phyloP scores from a whole-genome alignment of 2,888 invertebrate species.

The Oeneis ivallda region DNA sequence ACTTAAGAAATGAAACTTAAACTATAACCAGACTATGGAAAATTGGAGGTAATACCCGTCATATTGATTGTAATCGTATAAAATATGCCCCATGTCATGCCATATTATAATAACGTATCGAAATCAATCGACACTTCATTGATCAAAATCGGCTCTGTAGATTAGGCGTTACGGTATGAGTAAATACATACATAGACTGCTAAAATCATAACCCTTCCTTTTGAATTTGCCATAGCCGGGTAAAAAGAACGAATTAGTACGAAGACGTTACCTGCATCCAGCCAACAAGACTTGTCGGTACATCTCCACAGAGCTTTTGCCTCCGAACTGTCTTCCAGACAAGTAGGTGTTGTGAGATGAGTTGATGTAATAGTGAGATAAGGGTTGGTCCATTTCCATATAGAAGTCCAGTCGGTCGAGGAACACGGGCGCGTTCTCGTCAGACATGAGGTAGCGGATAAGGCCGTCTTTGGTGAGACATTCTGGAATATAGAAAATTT shows the following conservation, averaged over 20 bases:
- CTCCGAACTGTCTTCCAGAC: conserved; percentile 97
- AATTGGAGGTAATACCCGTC: too few relatives aligned
- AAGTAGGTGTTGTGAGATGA: conserved; percentile 98
- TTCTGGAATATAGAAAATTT: conserved; percentile 72
- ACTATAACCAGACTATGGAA: too few relatives aligned
- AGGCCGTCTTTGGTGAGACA: conserved; percentile 96
- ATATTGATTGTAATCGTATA: too few relatives aligned
- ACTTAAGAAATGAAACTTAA: too few relatives aligned
- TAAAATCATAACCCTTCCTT: too few relatives aligned
- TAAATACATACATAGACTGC: too few relatives aligned
- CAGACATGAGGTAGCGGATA: conserved; percentile 99
- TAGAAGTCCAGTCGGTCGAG: conserved; percentile 98
- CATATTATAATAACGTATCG: too few relatives aligned
- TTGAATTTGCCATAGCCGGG: too few relatives aligned
- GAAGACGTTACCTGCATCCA: conserved; percentile 90
- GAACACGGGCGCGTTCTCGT: conserved; percentile 99
- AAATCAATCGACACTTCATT: too few relatives aligned
- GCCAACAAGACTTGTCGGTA: conserved; percentile 98
- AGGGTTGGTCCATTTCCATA: conserved; percentile 99
- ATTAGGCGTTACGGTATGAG: too few relatives aligned
- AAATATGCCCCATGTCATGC: too few relatives aligned
- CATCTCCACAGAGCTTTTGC: conserved; percentile 99
- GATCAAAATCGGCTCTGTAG: too few relatives aligned
- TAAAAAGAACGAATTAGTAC: neutral
- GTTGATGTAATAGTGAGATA: conserved; percentile 99